phyloP scores from a whole-genome alignment of 2,113 vertebrate genomes.

The Geococcyx californianus region DNA sequence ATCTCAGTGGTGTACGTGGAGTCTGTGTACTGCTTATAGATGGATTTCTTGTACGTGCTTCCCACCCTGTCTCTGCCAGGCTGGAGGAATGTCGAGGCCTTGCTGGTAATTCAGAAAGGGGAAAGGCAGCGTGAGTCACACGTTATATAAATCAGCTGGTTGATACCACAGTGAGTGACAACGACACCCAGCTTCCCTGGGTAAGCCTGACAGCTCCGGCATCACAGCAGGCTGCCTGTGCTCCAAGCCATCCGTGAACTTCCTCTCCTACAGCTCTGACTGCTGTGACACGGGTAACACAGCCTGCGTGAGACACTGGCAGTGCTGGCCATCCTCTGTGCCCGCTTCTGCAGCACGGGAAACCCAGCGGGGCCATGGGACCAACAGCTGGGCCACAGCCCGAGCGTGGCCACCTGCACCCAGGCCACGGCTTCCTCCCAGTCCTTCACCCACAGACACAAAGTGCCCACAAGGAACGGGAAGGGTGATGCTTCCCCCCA shows the following conservation, averaged over 20 bases:
- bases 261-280: neutral
- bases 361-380: too few species aligned
- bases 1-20: slow-evolving; percentile 78
- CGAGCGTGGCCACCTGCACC: neutral
- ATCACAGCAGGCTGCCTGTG: neutral
- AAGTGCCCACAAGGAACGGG: neutral
- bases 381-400: neutral
- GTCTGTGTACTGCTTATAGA: slow-evolving; percentile 88
- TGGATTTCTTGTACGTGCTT: slow-evolving; percentile 84
- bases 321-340: too few species aligned
- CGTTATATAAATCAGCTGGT: neutral
- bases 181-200: neutral
- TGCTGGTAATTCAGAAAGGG: slow-evolving; percentile 38
- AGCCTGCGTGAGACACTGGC: too few species aligned
- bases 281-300: fast-evolving
- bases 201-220: neutral
- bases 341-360: too few species aligned
- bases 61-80: slow-evolving; percentile 73
- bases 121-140: neutral
- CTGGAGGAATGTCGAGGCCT: slow-evolving; percentile 71
- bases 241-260: neutral
- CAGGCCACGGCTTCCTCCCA: neutral
- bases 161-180: fast-evolving
- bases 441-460: fast-evolving
- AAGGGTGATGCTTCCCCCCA: neutral